A percentile compares a stretch with the other conserved stretches of the same genome.
Evolutionary conservation across 2,797 vertebrate genomes (phyloP).

Genomic region (Mallotus villosus): DNA sequence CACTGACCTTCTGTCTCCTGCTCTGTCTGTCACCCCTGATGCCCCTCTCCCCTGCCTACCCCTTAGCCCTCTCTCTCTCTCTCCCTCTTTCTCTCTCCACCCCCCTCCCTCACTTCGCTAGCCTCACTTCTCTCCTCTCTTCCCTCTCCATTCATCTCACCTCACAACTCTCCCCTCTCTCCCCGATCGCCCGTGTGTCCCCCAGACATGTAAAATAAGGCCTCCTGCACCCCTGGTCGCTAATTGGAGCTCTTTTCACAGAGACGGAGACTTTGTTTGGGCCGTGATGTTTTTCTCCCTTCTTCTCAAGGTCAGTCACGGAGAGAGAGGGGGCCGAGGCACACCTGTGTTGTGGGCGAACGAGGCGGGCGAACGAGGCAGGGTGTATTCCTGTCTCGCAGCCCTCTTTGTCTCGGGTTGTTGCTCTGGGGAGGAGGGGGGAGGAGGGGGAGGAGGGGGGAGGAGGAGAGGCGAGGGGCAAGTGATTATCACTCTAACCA

Average conservation of each 20-base stretch:
- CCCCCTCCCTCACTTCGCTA: not conserved
- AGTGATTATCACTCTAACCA: too few relatives aligned
- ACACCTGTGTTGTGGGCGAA: constrained; percentile 50
- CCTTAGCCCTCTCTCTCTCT: not conserved
- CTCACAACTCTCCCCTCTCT: not conserved
- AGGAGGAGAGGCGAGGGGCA: too few relatives aligned
- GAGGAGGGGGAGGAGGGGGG: too few relatives aligned
- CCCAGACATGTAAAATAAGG: not conserved
- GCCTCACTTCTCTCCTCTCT: not conserved
- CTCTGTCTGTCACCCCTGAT: constrained; percentile 57
- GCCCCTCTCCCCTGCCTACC: not conserved
- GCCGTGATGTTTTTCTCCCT: constrained; percentile 34
- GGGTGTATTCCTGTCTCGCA: not conserved
- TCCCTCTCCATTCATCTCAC: not conserved
- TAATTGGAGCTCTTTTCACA: constrained; percentile 73
- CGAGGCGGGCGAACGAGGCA: not conserved
- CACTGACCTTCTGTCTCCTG: constrained; percentile 77
- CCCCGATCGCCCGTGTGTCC: not conserved
- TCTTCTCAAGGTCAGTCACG: constrained; percentile 70
- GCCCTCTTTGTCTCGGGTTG: not conserved
- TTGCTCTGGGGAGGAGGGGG: too few relatives aligned
- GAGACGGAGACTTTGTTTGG: constrained; percentile 63
- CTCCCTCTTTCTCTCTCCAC: not conserved
- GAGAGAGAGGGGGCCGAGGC: constrained; percentile 44
- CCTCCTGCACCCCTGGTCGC: not conserved